Percentiles rank a stretch among this genome's conserved stretches.
phyloP scores from a whole-genome alignment of 2,888 invertebrate genomes.

The Melanotus villosus region DNA sequence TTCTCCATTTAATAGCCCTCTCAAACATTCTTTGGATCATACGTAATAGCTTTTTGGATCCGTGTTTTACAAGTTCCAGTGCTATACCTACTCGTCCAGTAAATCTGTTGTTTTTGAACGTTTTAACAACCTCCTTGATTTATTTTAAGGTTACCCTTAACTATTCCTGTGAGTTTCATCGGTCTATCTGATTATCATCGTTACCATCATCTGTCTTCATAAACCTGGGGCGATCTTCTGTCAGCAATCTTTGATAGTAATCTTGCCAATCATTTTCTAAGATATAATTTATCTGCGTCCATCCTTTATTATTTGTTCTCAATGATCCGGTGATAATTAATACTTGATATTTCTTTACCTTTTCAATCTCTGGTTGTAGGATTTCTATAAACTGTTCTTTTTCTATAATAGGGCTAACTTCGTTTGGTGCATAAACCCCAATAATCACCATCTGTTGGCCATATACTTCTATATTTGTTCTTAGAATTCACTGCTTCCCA shows the following conservation, averaged over 20 bases:
- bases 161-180: not conserved
- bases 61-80: not conserved
- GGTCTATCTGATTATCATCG: not conserved
- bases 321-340: not conserved
- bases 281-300: not conserved
- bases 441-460: no score
- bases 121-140: not conserved
- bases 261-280: constrained; percentile 4
- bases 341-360: no score
- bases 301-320: not conserved
- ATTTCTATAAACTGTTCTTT: no score
- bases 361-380: no score
- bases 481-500: no score
- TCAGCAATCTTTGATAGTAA: not conserved
- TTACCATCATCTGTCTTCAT: not conserved
- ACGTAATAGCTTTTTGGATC: not conserved
- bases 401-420: no score
- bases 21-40: constrained; percentile 1
- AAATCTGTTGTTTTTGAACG: not conserved
- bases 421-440: no score
- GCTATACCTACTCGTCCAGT: not conserved
- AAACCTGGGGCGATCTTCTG: not conserved
- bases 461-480: no score
- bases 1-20: not conserved
- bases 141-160: not conserved